Conservation (phyloP, 2,888 invertebrate genomes). For the Acheta domesticus region DNA sequence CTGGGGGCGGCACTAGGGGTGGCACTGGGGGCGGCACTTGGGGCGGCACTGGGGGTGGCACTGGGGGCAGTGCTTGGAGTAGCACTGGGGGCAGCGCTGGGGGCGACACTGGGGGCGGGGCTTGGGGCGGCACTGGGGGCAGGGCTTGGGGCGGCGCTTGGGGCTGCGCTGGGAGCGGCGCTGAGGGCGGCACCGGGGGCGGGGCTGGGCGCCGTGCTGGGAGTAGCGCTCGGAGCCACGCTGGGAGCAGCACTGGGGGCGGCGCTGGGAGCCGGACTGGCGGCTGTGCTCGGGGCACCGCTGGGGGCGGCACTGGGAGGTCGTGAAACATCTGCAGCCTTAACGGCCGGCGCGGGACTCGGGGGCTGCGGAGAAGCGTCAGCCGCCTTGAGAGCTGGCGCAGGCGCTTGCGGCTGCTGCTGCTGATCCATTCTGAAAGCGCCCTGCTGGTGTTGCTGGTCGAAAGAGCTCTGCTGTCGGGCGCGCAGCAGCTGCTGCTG, state of each 20-base stretch:
- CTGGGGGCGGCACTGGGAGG: neutral
- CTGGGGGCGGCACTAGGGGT: neutral
- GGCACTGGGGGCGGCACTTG: neutral
- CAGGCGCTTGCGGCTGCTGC: neutral
- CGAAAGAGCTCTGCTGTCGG: neutral
- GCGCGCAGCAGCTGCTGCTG: neutral
- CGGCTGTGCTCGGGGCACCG: neutral
- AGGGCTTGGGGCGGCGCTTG: neutral
- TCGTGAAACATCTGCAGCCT: too few species aligned
- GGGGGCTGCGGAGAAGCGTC: neutral
- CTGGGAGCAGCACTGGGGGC: neutral
- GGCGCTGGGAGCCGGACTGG: neutral
- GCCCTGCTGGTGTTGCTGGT: neutral
- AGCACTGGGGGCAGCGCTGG: neutral
- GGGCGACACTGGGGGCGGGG: too few species aligned
- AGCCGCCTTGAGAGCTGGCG: neutral
- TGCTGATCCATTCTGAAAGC: constrained; percentile 1
- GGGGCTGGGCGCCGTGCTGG: neutral
- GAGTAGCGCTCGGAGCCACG: neutral
- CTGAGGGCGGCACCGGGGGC: neutral
- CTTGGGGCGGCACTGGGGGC: neutral
- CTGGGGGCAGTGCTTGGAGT: neutral
- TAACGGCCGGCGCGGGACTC: neutral
- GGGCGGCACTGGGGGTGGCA: neutral
- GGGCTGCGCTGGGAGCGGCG: neutral